These are phyloP conservation scores for Poicephalus gulielmi DNA, from an alignment of 2,113 vertebrate genomes.

Conservation along the genomic window DNA sequence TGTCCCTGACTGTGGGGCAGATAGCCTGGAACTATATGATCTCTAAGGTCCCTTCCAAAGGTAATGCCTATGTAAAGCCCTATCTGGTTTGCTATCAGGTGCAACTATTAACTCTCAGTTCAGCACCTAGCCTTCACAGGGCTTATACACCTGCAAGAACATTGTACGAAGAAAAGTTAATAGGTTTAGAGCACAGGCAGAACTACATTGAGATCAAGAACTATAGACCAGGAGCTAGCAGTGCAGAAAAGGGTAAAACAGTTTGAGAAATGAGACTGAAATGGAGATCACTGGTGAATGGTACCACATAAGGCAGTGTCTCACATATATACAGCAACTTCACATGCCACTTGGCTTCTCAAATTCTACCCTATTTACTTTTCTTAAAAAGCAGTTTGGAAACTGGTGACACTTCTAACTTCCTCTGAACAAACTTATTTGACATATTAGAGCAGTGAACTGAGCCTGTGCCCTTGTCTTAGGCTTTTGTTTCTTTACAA, in stretches of 20 bases:
- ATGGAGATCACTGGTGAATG: neutral
- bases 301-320: neutral
- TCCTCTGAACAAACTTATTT: neutral
- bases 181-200: neutral
- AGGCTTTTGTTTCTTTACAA: neutral
- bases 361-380: neutral
- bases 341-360: neutral
- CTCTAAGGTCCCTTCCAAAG: neutral
- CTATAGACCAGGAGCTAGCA: neutral
- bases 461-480: neutral
- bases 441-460: neutral
- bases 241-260: neutral
- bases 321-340: neutral
- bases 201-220: neutral
- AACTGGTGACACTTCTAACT: neutral
- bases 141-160: neutral
- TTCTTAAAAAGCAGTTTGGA: neutral
- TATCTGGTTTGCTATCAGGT: neutral
- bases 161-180: neutral
- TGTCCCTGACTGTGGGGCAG: neutral
- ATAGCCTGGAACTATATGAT: neutral
- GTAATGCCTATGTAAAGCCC: neutral
- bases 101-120: neutral
- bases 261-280: neutral
- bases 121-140: neutral